Evolutionary conservation across 2,888 invertebrate genomes (phyloP).

Genomic region (Xylocampa areola): DNA sequence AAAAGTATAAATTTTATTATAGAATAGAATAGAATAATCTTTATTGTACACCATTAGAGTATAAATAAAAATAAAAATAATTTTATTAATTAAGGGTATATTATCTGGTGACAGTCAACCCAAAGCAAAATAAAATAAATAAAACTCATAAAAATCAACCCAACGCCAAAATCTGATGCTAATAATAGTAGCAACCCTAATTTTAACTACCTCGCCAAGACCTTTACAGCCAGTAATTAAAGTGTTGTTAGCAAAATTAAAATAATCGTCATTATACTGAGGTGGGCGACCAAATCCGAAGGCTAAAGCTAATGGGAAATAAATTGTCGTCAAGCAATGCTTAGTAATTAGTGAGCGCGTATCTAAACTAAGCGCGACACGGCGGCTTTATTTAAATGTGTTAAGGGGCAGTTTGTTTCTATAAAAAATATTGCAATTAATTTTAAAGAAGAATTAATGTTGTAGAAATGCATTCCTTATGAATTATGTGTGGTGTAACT

Average conservation of each 20-base stretch:
- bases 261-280: constrained; percentile 74
- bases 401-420: constrained; percentile 65
- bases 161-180: background rate
- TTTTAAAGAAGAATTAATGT: no score
- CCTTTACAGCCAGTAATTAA: constrained; percentile 82
- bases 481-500: no score
- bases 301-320: constrained; percentile 86
- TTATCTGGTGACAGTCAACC: no score
- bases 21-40: no score
- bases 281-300: constrained; percentile 85
- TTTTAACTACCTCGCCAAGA: constrained; percentile 47
- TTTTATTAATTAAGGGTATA: no score
- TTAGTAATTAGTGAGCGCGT: constrained; percentile 83
- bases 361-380: constrained; percentile 84
- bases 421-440: background rate
- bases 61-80: no score
- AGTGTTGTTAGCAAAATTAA: constrained; percentile 89
- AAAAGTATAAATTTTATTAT: no score
- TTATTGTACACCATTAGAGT: no score
- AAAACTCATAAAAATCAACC: background rate
- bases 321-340: constrained; percentile 85
- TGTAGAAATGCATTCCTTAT: no score
- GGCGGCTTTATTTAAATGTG: constrained; percentile 67
- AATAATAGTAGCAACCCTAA: constrained; percentile 35
- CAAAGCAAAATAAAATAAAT: background rate